Percentiles rank a stretch among this genome's conserved stretches.
Conservation (phyloP, 2,113 vertebrate species). For the Bubo scandiacus region DNA sequence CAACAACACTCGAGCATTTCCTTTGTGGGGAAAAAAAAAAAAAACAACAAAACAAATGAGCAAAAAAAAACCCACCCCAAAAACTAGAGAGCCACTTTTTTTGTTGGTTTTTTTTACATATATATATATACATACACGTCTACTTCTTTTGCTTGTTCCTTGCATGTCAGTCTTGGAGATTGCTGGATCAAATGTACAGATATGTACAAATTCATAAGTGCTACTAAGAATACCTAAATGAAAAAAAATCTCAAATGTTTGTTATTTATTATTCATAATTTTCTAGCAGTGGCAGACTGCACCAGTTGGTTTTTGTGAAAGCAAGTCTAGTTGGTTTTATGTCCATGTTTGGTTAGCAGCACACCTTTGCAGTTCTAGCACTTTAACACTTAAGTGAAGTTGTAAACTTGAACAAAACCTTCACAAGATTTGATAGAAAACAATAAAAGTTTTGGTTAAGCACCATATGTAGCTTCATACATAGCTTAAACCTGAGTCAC, state of each 20-base stretch:
- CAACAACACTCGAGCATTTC: not conserved
- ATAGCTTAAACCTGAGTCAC: not conserved
- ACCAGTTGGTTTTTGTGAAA: not conserved
- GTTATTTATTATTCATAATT: not conserved
- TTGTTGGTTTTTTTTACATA: not conserved
- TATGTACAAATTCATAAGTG: not conserved
- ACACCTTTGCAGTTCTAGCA: not conserved
- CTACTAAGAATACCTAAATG: not conserved
- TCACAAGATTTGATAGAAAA: not conserved
- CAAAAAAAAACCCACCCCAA: too few relatives aligned
- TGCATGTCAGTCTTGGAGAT: not conserved
- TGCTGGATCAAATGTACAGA: not conserved
- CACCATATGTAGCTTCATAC: not conserved
- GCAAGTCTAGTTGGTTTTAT: not conserved
- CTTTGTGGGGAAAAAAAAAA: not conserved
- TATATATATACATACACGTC: rapidly evolving
- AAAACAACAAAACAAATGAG: not conserved
- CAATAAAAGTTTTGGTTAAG: not conserved
- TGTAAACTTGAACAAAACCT: not conserved
- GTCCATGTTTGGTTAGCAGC: not conserved
- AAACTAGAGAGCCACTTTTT: not conserved
- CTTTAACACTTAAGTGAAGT: not conserved
- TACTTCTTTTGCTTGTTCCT: not conserved
- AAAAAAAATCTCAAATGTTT: not conserved
- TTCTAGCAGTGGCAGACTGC: not conserved